Evolutionary conservation across 1,140 invertebrate genomes (phyloP), one percentile per base, ranked within the genome.

Genomic region (Heterodera schachtii): DNA sequence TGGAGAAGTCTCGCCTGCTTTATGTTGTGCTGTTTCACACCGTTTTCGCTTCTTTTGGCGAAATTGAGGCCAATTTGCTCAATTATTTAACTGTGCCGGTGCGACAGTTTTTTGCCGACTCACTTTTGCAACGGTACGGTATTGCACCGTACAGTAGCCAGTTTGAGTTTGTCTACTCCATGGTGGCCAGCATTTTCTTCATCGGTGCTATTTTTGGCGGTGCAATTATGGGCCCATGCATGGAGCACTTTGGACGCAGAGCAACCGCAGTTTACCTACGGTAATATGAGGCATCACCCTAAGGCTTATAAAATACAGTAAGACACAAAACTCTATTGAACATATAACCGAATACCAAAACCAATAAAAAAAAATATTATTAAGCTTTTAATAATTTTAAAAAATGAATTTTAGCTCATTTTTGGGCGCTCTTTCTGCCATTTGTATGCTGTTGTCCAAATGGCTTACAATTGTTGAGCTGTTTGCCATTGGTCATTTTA

Each of bases 1-100:
- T 64, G 57, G 57, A 64, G 13, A 13, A 64, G 57, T n/a, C 16
- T 19, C 57, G 57, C 2, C 57, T 64, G 57, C 5, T 19, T 6
- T 81, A 13, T 47, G 82, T 84, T 16, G 71, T 84, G 1, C 16
- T 86, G 13, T 80, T 84, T 13, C 83, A 84, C 57, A 80, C 83
- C 41, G 47, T 70, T 11, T 84, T 84, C n/a, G 49, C 84, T 8
- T 83, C 71, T 13, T 84, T 73, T 64, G 83, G 83, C 8, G 85
- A 84, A 60, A 84, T 84, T 41, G 69, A 76, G 31, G 81, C 71
- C 9, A 87, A 87, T 49, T 57, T 86, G 16, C 82, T 84, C 41
- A 87, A 87, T 57, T 77, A 83, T 41, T 86, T 84, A 86, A 49
- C 85, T n/a, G 73, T 85, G 9, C 83, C 83, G 19, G 57, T 84